Base-by-base conservation (phyloP, 2,797 vertebrate genomes). In the Macroramphosus scolopax region DNA sequence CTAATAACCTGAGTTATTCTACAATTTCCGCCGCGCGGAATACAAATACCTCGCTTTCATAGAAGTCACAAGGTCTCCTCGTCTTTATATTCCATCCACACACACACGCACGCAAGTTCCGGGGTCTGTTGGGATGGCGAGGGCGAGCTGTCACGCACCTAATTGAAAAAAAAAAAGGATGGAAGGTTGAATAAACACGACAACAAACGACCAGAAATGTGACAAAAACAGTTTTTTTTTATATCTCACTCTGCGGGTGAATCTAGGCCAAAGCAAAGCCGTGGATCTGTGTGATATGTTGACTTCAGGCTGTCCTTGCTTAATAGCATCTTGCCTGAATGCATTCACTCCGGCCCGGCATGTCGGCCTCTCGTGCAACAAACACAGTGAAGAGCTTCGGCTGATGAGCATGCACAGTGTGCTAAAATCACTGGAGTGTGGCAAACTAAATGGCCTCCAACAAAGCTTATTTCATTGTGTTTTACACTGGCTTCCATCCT, bases 321-420 rank as follows among this genome's bases (percentile, higher is more conserved):
- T 51, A 61, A 75, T 38, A 57, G 38, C 49, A 38, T 65, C 77
- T n/a, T n/a, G n/a, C n/a, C n/a, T 56, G 49, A 59, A 65, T 38
- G 44, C 44, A 39, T 38, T 63, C 24, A 14, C 37, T 48, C 42
- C 5, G 4, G 42, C 18, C n/a, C n/a, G n/a, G n/a, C 29, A 35
- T 33, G 33, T 54, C 8, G 10, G 54, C 25, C 60, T 61, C 50
- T 63, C n/a, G n/a, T n/a, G 63, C 73, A 52, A 22, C 20, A 37
- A 69, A 45, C 36, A 30, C 17, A 8, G n/a, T n/a, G n/a, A n/a
- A n/a, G n/a, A n/a, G n/a, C n/a, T n/a, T n/a, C n/a, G n/a, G n/a
- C n/a, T n/a, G n/a, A n/a, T n/a, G n/a, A n/a, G n/a, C n/a, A n/a
- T n/a, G n/a, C n/a, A n/a, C n/a, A n/a, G 38, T 63, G 52, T 28